phyloP scores from a whole-genome alignment of 2,113 vertebrate genomes.

The Eira barbara region DNA sequence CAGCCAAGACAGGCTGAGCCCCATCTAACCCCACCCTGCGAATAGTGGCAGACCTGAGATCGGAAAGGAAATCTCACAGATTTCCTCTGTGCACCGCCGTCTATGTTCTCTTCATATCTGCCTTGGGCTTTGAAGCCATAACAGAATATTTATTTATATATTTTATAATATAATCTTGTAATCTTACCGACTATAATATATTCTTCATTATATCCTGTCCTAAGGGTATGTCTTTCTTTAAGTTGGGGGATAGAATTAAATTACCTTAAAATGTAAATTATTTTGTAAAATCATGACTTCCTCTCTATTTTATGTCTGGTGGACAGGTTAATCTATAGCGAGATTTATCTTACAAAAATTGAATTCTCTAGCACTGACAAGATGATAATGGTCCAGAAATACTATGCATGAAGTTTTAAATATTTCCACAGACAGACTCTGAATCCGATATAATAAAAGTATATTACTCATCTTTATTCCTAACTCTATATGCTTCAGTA shows the following conservation, averaged over 20 bases:
- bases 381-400: slow-evolving; percentile 35
- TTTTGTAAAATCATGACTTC: slow-evolving; percentile 25
- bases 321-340: slow-evolving; percentile 23
- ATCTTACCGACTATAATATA: background rate
- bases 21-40: background rate
- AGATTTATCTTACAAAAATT: slow-evolving; percentile 2
- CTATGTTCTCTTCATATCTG: background rate
- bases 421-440: background rate
- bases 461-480: slow-evolving; percentile 15
- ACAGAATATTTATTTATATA: background rate
- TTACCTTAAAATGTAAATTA: slow-evolving; percentile 39
- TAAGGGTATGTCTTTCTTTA: background rate
- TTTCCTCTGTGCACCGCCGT: background rate
- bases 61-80: background rate
- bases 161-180: background rate
- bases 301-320: slow-evolving; percentile 3
- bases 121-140: background rate
- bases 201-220: background rate
- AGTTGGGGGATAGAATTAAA: slow-evolving; percentile 30
- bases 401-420: background rate
- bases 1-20: background rate
- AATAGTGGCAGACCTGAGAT: background rate
- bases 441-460: background rate
- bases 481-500: background rate
- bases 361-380: slow-evolving; percentile 25